These are phyloP conservation scores for Tetramorium simillimum DNA, from an alignment of 1,140 invertebrate species.

Conservation along the genomic window DNA sequence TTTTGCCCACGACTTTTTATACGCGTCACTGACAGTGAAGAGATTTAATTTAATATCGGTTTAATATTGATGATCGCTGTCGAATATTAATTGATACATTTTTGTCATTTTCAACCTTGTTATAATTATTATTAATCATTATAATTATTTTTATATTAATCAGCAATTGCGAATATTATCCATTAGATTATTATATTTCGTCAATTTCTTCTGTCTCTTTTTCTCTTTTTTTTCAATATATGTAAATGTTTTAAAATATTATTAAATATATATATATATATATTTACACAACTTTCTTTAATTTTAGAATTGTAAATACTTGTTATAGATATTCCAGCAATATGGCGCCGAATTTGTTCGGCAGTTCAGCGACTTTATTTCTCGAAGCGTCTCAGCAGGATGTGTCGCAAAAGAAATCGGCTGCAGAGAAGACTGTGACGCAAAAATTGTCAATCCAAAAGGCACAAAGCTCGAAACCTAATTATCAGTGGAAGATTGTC, in stretches of 20 bases:
- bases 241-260: not conserved
- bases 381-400: constrained; percentile 82
- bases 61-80: too few species aligned
- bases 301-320: not conserved
- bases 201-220: too few species aligned
- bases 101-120: too few species aligned
- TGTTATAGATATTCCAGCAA: constrained; percentile 66
- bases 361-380: constrained; percentile 82
- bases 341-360: constrained; percentile 85
- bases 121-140: too few species aligned
- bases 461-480: constrained; percentile 71
- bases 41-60: too few species aligned
- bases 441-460: constrained; percentile 63
- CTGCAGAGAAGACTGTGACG: constrained; percentile 32
- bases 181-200: too few species aligned
- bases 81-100: too few species aligned
- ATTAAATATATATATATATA: not conserved
- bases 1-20: too few species aligned
- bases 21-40: too few species aligned
- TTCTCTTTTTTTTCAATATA: not conserved
- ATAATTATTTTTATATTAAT: too few species aligned
- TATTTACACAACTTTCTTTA: not conserved
- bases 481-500: constrained; percentile 88
- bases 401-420: constrained; percentile 71
- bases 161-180: too few species aligned